phyloP scores from a whole-genome alignment of 2,797 vertebrate genomes.

The Carapus acus region DNA sequence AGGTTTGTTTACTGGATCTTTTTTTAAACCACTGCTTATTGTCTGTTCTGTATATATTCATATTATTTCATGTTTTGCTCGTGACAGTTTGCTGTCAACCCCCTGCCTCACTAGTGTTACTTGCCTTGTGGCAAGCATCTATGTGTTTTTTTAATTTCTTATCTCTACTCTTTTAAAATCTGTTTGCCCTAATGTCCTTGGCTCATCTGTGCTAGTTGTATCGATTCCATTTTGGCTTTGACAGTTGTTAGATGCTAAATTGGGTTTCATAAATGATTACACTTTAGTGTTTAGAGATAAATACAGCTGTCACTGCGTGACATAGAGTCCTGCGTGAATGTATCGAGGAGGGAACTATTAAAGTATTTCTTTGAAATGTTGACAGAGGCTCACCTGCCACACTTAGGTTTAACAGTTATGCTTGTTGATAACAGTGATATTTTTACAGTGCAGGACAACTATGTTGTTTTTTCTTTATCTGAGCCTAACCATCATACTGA shows the following conservation, averaged over 20 bases:
- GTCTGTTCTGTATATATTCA: slow-evolving; percentile 75
- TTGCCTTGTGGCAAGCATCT: not conserved
- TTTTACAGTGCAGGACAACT: slow-evolving; percentile 2
- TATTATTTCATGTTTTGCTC: slow-evolving; percentile 72
- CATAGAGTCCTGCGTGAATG: slow-evolving; percentile 4
- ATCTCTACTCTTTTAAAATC: slow-evolving; percentile 79
- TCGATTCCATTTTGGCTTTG: not conserved
- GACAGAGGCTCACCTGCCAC: not conserved
- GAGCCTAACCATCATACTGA: no score
- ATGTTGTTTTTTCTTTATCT: slow-evolving; percentile 5
- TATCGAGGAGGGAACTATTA: slow-evolving; percentile 3
- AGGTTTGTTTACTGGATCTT: slow-evolving; percentile 2
- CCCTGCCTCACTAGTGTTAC: not conserved
- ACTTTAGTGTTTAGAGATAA: slow-evolving; percentile 8
- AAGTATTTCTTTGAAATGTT: not conserved
- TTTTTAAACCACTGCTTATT: slow-evolving; percentile 55
- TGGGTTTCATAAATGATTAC: slow-evolving; percentile 19
- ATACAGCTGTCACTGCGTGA: slow-evolving; percentile 27
- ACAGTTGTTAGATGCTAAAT: slow-evolving; percentile 22
- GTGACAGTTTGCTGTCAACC: slow-evolving; percentile 59
- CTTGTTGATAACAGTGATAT: not conserved
- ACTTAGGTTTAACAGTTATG: not conserved
- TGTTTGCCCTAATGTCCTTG: slow-evolving; percentile 82
- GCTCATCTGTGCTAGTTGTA: slow-evolving; percentile 38
- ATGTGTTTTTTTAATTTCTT: not conserved